A percentile compares a stretch with the other conserved stretches of the same genome.
Conservation (phyloP, 37 sponge, comb jelly and placozoan genomes). For the Mnemiopsis leidyi region DNA sequence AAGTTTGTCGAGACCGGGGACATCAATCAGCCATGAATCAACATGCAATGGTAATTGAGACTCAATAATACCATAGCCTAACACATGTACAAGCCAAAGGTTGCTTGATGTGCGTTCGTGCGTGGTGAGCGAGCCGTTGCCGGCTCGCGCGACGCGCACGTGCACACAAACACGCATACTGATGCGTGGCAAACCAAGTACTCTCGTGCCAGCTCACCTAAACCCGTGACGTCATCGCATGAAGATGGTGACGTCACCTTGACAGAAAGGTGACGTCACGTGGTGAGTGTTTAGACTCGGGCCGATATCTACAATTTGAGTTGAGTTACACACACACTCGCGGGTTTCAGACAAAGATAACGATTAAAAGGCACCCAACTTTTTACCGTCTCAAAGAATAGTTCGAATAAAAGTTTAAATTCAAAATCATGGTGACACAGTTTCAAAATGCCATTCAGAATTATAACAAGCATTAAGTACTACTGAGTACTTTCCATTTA, state of each 20-base stretch:
- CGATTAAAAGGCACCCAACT: background rate
- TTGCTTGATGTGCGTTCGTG: background rate
- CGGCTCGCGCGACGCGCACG: background rate
- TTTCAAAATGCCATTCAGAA: no score
- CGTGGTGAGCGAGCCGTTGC: background rate
- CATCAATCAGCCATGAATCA: conserved; percentile 50
- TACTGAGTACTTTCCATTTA: no score
- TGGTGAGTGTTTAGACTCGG: background rate
- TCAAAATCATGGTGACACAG: no score
- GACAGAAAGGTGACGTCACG: background rate
- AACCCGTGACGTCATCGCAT: background rate
- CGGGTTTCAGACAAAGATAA: background rate
- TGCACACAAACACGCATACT: background rate
- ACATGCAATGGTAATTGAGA: conserved; percentile 15
- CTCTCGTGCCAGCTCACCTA: background rate
- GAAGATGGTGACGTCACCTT: background rate
- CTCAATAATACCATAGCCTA: conserved; percentile 18
- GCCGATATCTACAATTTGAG: background rate
- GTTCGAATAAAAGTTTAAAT: no score
- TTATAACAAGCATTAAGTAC: no score
- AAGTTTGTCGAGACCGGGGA: background rate
- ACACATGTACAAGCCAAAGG: background rate
- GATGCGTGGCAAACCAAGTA: background rate
- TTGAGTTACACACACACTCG: background rate
- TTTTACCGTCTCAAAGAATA: background rate